phyloP scores from a whole-genome alignment of 92 coral and sea anemone genomes.

The Desmophyllum pertusum region DNA sequence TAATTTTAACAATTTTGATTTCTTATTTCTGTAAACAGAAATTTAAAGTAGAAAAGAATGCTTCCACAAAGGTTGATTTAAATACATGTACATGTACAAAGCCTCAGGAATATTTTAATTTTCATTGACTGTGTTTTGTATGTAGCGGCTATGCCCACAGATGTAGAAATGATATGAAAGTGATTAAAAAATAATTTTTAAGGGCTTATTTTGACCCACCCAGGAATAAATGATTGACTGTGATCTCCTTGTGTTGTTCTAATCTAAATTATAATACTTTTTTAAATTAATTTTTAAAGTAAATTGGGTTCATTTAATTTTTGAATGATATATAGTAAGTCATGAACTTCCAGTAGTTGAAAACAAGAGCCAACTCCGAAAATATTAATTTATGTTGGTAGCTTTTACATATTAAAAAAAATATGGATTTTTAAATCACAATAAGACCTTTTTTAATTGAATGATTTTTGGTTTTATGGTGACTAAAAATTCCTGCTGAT shows the following conservation, averaged over 20 bases:
- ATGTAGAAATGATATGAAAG: not conserved
- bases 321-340: not conserved
- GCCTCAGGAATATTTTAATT: not conserved
- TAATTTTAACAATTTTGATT: not conserved
- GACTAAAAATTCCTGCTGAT: not conserved
- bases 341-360: not conserved
- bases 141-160: not conserved
- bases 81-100: not conserved
- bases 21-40: not conserved
- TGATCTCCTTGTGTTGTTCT: not conserved
- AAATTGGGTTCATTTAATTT: not conserved
- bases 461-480: not conserved
- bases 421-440: not conserved
- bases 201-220: not conserved
- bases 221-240: not conserved
- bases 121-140: not conserved
- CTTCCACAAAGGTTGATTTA: not conserved
- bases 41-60: not conserved
- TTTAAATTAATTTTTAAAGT: not conserved
- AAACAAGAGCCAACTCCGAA: not conserved
- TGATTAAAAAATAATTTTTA: slow-evolving; percentile 6
- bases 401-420: not conserved
- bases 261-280: not conserved
- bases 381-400: too few relatives aligned
- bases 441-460: not conserved